A percentile compares a stretch with the other conserved stretches of the same genome.
These are phyloP conservation scores for Paralichthys olivaceus DNA, from an alignment of 2,113 vertebrate genomes.

Conservation along the genomic window DNA sequence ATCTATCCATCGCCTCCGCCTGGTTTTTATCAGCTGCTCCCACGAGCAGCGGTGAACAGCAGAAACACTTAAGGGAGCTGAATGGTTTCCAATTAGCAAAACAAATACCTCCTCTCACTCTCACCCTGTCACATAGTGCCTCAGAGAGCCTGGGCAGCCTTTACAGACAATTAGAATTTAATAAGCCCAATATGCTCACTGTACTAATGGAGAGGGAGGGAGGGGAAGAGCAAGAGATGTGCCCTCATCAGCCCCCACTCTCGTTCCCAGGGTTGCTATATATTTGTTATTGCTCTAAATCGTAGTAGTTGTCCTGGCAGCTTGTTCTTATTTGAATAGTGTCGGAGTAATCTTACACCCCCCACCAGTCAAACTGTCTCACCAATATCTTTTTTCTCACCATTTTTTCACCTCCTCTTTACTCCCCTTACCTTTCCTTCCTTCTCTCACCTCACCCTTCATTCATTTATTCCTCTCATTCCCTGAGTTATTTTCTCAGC, in stretches of 20 bases:
- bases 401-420: conserved; percentile 26
- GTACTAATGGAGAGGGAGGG: conserved; percentile 69
- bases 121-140: conserved; percentile 68
- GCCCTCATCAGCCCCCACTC: conserved; percentile 40
- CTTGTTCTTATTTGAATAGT: conserved; percentile 64
- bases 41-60: conserved; percentile 56
- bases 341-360: conserved; percentile 43
- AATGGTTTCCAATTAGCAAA: conserved; percentile 82
- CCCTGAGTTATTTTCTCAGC: conserved; percentile 15
- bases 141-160: conserved; percentile 70
- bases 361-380: not conserved
- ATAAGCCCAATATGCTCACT: conserved; percentile 80
- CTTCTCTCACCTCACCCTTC: conserved; percentile 22
- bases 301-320: conserved; percentile 58
- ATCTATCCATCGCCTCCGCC: conserved; percentile 47
- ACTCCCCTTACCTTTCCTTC: conserved; percentile 14
- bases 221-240: conserved; percentile 18
- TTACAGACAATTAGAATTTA: conserved; percentile 81
- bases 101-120: conserved; percentile 76
- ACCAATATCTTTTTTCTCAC: conserved; percentile 41
- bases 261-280: conserved; percentile 45
- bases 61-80: conserved; percentile 72
- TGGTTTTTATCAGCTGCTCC: conserved; percentile 60
- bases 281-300: conserved; percentile 63
- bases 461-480: conserved; percentile 30